Evolutionary conservation across 2,888 invertebrate species (phyloP).

Genomic region (Nebria brevicollis): DNA sequence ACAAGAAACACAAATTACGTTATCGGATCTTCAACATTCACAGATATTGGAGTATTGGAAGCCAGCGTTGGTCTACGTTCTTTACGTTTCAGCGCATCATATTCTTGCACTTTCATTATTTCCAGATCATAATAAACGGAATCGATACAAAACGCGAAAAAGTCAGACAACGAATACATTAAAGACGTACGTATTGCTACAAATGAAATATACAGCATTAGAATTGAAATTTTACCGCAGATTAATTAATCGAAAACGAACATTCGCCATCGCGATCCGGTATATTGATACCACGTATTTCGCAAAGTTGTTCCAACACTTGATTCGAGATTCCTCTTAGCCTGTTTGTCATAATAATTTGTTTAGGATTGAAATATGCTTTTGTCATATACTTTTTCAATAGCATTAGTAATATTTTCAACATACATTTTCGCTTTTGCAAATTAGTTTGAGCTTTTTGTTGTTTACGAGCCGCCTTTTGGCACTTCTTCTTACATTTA

Average conservation of each 20-base stretch:
- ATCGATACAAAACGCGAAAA: conserved; percentile 59
- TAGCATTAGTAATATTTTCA: conserved; percentile 49
- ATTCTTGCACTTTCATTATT: conserved; percentile 56
- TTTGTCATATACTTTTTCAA: conserved; percentile 55
- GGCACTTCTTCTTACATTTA: conserved; percentile 46
- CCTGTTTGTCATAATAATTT: conserved; percentile 68
- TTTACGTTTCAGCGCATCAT: conserved; percentile 50
- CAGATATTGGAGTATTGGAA: conserved; percentile 45
- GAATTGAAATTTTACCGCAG: too few species aligned
- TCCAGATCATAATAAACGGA: conserved; percentile 59
- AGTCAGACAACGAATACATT: conserved; percentile 55
- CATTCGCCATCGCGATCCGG: conserved; percentile 63
- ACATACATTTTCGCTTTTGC: conserved; percentile 49
- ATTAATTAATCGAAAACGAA: too few species aligned
- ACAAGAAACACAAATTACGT: neutral
- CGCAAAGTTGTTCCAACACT: conserved; percentile 68
- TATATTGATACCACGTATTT: conserved; percentile 88
- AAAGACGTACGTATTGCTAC: conserved; percentile 52
- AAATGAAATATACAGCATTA: conserved; percentile 48
- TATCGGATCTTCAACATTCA: conserved; percentile 30
- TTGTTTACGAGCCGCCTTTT: conserved; percentile 52
- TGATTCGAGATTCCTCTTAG: conserved; percentile 69
- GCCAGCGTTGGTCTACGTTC: neutral
- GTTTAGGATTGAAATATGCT: conserved; percentile 58
- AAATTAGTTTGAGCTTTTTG: conserved; percentile 47